phyloP scores from a whole-genome alignment of 2,113 vertebrate species.

The Megalops atlanticus region DNA sequence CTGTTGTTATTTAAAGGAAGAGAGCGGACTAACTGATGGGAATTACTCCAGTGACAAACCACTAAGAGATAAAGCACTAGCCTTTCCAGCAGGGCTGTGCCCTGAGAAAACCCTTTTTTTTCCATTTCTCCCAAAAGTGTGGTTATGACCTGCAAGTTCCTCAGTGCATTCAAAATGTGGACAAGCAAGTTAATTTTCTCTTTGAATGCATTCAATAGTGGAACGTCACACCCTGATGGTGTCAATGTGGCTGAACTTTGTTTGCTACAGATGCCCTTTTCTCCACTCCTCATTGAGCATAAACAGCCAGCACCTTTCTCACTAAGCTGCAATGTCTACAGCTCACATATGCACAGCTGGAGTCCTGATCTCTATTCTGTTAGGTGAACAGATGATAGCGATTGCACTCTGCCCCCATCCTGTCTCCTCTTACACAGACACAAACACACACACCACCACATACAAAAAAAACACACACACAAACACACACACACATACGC shows the following conservation, averaged over 20 bases:
- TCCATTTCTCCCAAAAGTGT: neutral
- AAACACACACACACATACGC: too few relatives aligned
- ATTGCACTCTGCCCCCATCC: conserved; percentile 24
- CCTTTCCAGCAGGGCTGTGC: too few relatives aligned
- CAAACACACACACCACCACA: conserved; percentile 18
- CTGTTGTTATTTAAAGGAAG: neutral
- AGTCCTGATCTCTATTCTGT: conserved; percentile 35
- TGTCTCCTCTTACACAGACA: conserved; percentile 20
- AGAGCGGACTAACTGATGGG: neutral
- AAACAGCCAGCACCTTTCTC: neutral
- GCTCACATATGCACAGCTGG: conserved; percentile 13
- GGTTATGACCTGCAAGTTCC: neutral
- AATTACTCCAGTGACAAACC: neutral
- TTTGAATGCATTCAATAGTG: too few relatives aligned
- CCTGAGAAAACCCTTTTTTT: neutral
- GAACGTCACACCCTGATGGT: too few relatives aligned
- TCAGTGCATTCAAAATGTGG: neutral
- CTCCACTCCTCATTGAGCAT: neutral
- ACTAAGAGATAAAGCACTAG: too few relatives aligned
- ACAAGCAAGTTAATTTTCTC: neutral
- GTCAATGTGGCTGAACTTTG: neutral
- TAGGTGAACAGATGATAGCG: conserved; percentile 42
- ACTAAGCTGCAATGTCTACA: neutral
- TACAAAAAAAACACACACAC: conserved; percentile 23
- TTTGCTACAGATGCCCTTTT: too few relatives aligned